A percentile compares a stretch with the other conserved stretches of the same genome.
Evolutionary conservation across 2,888 invertebrate species (phyloP).

Genomic region (Nebria salina): DNA sequence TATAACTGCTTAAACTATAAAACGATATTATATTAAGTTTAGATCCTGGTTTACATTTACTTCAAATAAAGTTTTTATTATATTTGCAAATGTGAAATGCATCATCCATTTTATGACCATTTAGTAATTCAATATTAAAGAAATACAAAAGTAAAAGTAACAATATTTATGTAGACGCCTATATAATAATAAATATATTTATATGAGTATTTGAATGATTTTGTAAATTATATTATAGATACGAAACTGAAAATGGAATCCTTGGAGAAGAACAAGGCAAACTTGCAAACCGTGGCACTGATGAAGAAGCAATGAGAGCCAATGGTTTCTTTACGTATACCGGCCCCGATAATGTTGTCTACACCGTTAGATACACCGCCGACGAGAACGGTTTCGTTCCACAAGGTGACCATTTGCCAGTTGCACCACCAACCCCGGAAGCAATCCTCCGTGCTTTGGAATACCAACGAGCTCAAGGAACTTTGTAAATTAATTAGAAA

Average conservation of each 20-base stretch:
- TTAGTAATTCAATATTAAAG: no score
- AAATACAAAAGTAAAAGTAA: no score
- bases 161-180: no score
- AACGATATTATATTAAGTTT: background rate
- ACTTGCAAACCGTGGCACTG: constrained; percentile 64
- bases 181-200: background rate
- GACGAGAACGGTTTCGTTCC: constrained; percentile 70
- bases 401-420: constrained; percentile 64
- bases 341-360: constrained; percentile 67
- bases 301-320: constrained; percentile 70
- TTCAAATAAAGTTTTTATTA: constrained; percentile 5
- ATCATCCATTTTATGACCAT: background rate
- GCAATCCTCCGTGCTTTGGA: constrained; percentile 52
- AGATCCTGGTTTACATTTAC: background rate
- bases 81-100: background rate
- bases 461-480: constrained; percentile 50
- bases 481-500: constrained; percentile 29
- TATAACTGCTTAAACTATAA: background rate
- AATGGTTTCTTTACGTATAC: constrained; percentile 75
- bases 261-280: constrained; percentile 69
- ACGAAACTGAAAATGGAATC: constrained; percentile 72
- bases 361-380: constrained; percentile 69
- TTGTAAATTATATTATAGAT: constrained; percentile 59
- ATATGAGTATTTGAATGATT: background rate
- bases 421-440: constrained; percentile 58